Evolutionary conservation across 2,797 vertebrate genomes (phyloP).

Genomic region (Schizothorax lantsangensis): DNA sequence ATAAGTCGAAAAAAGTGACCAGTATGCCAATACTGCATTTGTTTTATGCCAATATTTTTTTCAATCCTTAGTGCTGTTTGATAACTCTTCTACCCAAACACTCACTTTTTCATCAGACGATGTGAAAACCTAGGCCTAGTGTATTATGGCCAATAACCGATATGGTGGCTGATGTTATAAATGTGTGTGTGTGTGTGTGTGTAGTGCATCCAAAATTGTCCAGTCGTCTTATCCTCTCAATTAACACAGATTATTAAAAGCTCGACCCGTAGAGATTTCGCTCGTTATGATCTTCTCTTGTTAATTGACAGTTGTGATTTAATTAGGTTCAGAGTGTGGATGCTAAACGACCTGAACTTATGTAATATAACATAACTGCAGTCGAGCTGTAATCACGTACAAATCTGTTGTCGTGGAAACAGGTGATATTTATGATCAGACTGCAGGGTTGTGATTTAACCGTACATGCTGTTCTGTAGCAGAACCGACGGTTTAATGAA

Average conservation of each 20-base stretch:
- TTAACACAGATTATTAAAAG: constrained; percentile 1
- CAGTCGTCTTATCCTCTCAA: background rate
- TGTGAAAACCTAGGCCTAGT: background rate
- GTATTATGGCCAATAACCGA: background rate
- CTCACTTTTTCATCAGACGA: background rate
- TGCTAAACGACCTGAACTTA: constrained; percentile 18
- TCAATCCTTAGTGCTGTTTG: background rate
- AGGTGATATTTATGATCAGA: constrained; percentile 44
- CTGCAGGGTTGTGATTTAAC: constrained; percentile 34
- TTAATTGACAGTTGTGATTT: constrained; percentile 1
- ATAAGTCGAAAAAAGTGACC: too few species aligned
- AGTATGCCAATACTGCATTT: background rate
- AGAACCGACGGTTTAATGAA: constrained; percentile 15
- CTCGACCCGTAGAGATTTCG: background rate
- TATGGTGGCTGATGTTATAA: background rate
- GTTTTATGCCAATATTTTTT: background rate
- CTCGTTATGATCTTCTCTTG: constrained; percentile 1
- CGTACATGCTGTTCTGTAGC: constrained; percentile 29
- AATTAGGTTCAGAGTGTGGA: background rate
- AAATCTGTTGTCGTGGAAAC: constrained; percentile 51
- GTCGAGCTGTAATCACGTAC: constrained; percentile 3
- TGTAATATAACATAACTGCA: constrained; percentile 32
- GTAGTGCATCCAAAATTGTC: background rate
- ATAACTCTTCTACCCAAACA: background rate
- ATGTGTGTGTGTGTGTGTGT: background rate